Conservation (phyloP, 2,888 invertebrate species). For the Zygaena filipendulae region DNA sequence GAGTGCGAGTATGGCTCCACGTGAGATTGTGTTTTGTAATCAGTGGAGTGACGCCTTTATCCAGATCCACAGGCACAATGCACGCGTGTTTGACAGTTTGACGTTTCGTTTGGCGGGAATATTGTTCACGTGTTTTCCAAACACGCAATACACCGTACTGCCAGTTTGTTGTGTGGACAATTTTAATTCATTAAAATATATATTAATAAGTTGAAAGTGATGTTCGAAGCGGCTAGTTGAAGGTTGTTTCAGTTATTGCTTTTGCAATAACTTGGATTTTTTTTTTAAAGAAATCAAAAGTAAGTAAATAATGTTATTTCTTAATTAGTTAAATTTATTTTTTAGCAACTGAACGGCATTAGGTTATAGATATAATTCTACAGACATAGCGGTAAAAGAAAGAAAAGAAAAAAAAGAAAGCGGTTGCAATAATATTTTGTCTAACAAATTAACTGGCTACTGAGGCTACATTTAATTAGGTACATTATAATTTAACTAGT, state of each 20-base stretch:
- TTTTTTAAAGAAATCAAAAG: slow-evolving; percentile 27
- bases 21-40: slow-evolving; percentile 64
- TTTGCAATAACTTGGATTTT: slow-evolving; percentile 60
- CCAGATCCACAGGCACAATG: slow-evolving; percentile 54
- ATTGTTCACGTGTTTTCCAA: slow-evolving; percentile 29
- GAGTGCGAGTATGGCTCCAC: slow-evolving; percentile 47
- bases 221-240: slow-evolving; percentile 46
- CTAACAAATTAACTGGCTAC: no score
- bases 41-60: slow-evolving; percentile 64
- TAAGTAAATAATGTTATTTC: slow-evolving; percentile 26
- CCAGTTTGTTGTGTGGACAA: no score
- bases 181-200: no score
- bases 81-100: slow-evolving; percentile 58
- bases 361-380: no score
- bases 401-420: no score
- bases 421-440: no score
- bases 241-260: slow-evolving; percentile 53
- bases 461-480: no score
- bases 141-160: no score
- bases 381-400: no score
- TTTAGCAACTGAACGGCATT: no score
- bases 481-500: no score
- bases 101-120: slow-evolving; percentile 63
- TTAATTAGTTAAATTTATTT: no score
- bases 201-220: slow-evolving; percentile 36